phyloP scores from a whole-genome alignment of 2,888 invertebrate species.

The Taphrorychus bicolor region DNA sequence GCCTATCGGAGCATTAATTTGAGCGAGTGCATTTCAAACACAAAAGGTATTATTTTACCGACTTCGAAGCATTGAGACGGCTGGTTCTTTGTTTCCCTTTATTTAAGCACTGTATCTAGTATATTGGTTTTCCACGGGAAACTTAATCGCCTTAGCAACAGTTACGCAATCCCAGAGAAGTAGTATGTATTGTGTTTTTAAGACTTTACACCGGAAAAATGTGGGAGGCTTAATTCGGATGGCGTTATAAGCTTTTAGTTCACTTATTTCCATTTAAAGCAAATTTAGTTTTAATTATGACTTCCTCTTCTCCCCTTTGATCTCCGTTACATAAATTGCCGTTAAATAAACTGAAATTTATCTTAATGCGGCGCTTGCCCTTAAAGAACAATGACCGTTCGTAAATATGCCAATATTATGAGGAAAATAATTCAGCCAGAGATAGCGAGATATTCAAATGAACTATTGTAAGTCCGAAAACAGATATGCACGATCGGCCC shows the following conservation, averaged over 20 bases:
- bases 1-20: conserved; percentile 43
- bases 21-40: conserved; percentile 36
- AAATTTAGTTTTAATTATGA: conserved; percentile 32
- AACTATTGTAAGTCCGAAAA: conserved; percentile 53
- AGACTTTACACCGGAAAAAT: conserved; percentile 21
- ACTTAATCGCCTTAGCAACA: conserved; percentile 23
- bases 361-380: not conserved
- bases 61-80: conserved; percentile 25
- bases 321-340: conserved; percentile 17
- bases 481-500: conserved; percentile 51
- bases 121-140: conserved; percentile 35
- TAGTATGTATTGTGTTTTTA: not conserved
- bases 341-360: conserved; percentile 6
- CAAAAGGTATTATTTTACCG: conserved; percentile 41
- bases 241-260: conserved; percentile 3
- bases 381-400: not conserved
- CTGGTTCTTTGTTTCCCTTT: conserved; percentile 20
- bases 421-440: conserved; percentile 31
- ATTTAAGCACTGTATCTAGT: not conserved
- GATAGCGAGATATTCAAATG: conserved; percentile 55
- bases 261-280: conserved; percentile 21
- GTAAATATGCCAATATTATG: conserved; percentile 36
- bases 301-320: conserved; percentile 20
- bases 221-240: conserved; percentile 17
- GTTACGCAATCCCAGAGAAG: not conserved